Evolutionary conservation across 2,797 vertebrate species (phyloP).

Genomic region (Sphaeramia orbicularis): DNA sequence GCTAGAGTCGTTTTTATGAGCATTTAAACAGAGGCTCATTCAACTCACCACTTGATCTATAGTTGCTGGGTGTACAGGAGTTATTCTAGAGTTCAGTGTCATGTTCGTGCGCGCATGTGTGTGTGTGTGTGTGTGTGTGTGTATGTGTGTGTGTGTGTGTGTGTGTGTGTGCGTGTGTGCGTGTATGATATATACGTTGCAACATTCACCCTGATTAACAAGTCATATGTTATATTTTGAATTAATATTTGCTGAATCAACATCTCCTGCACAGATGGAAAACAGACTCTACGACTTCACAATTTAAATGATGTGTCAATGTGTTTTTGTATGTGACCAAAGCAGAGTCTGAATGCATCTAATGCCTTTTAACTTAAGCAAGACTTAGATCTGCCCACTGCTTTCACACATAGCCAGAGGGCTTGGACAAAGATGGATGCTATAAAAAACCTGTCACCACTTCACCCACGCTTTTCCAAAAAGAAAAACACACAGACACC

Average conservation of each 20-base stretch:
- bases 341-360: slow-evolving; percentile 46
- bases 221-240: slow-evolving; percentile 7
- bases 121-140: too few species aligned
- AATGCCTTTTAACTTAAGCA: slow-evolving; percentile 70
- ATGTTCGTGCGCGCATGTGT: neutral
- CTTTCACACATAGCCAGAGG: slow-evolving; percentile 74
- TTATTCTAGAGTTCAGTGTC: slow-evolving; percentile 31
- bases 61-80: slow-evolving; percentile 22
- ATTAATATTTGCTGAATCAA: slow-evolving; percentile 41
- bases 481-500: slow-evolving; percentile 51
- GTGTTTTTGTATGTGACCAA: slow-evolving; percentile 39
- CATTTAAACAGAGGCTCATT: slow-evolving; percentile 58
- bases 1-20: slow-evolving; percentile 66
- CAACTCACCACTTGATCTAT: slow-evolving; percentile 49
- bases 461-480: slow-evolving; percentile 54
- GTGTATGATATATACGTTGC: slow-evolving; percentile 9
- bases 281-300: slow-evolving; percentile 39
- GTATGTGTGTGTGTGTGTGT: too few species aligned
- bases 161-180: too few species aligned
- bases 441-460: slow-evolving; percentile 68
- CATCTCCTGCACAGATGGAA: slow-evolving; percentile 51
- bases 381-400: slow-evolving; percentile 72
- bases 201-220: slow-evolving; percentile 25
- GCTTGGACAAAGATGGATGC: slow-evolving; percentile 65
- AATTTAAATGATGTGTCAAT: slow-evolving; percentile 21